Evolutionary conservation across 2,888 invertebrate species (phyloP), one percentile per base, ranked within the genome.

Genomic region (Octodonta nipae): DNA sequence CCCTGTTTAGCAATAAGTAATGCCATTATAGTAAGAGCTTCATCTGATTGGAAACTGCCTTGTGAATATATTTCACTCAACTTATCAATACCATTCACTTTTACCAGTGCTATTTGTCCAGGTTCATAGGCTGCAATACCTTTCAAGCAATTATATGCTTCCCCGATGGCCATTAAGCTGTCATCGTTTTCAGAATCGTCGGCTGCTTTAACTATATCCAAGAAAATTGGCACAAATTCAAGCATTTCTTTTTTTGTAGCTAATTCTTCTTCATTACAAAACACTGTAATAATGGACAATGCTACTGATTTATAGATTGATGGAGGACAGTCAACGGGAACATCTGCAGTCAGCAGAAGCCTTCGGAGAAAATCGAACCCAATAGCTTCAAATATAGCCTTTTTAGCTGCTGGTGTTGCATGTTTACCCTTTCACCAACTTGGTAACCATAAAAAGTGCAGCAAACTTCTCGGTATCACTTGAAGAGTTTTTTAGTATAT

Each of bases 381-480:
- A 49, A 92, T 86, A 2, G 87, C 84, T 64, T 89, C 85, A 52
- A 91, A 87, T 2, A 92, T 67, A 16, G 79, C 70, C 51, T 77
- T 78, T 56, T 82, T 83, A 0, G 61, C 57, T n/a, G 72, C 67
- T 6, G 76, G 65, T 47, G 72, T 75, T 55, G 86, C 83, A 50
- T 87, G 83, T 54, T 81, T 81, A 42, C 78, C 78, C n/a, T 60
- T 85, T 84, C 22, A 89, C 79, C 32, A 88, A 63, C 60, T 89
- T 91, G 2, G 89, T 88, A 32, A 89, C 86, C 79, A 89, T 81
- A 58, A 89, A 87, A 30, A 91, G 69, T 1, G 82, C 86, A 24
- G 89, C 88, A 58, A 91, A 87, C 58, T 86, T 88, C 60, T 89
- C 88, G 1, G 87, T 87, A 60, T 91, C 89, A 56, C 75, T 80